Evolutionary conservation across 2,888 invertebrate species (phyloP), one percentile per base, ranked within the genome.

Genomic region (Tipula unca): DNA sequence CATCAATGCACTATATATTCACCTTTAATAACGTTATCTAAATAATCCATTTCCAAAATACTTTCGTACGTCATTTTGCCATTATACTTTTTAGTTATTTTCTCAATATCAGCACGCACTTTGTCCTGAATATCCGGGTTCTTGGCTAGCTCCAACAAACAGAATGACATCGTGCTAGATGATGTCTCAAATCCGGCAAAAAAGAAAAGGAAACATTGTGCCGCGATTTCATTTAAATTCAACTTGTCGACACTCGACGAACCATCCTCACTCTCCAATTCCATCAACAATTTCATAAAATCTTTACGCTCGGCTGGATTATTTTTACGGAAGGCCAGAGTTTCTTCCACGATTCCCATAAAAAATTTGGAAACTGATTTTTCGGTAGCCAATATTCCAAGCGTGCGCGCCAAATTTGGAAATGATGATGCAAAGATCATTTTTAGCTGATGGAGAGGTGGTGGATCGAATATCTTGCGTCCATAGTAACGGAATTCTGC

Each of bases 61-160:
- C 89, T 88, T 3, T 92, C 91, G 87, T 91, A 91, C 1, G 89
- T 89, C 10, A 91, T 86, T 86, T 89, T 87, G 1, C 89, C 90
- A n/a, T 83, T n/a, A 83, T 83, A 2, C 6, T 32, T 35, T 32
- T 32, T 35, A 5, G 35, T 17, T 32, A 83, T 17, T 8, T 35
- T 83, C 17, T 29, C 29, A 32, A 83, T 83, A 32, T 83, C 83
- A 2, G 14, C 83, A 17, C 83, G 29, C n/a, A 83, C 35, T 32
- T 83, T 83, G n/a, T 83, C 35, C 35, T 83, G 83, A 29, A 83
- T 32, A 83, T 83, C 83, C 5, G 29, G 83, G 17, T 83, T 35
- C 32, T 83, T 83, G n/a, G 83, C 83, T n/a, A 83, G n/a, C n/a
- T 83, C 83, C 29, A 32, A 29, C 10, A 83, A 83, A 83, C 83